Conservation (phyloP, 2,113 vertebrate genomes). For the Strix aluco region DNA sequence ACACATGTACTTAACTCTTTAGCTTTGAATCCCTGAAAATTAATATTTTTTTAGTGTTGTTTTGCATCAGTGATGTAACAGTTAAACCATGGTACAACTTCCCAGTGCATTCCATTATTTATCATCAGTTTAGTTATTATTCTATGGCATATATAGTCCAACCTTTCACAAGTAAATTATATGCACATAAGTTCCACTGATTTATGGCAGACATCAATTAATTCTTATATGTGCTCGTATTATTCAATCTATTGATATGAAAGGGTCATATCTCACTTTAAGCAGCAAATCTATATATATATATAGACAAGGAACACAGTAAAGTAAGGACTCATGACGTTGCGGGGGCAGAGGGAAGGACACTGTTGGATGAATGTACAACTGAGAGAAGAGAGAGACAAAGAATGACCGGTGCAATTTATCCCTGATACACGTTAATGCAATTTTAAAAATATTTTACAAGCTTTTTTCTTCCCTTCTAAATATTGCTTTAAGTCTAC, state of each 20-base stretch:
- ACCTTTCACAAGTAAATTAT: conserved; percentile 9
- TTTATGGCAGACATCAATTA: not conserved
- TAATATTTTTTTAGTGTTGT: not conserved
- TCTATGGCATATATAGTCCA: not conserved
- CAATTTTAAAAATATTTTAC: not conserved
- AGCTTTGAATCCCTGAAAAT: not conserved
- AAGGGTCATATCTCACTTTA: not conserved
- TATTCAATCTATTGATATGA: not conserved
- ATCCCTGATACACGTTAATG: not conserved
- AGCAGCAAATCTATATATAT: not conserved
- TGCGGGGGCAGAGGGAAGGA: not conserved
- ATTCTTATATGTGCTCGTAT: not conserved
- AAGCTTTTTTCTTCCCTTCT: not conserved
- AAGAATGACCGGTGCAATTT: accelerated
- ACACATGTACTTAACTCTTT: not conserved
- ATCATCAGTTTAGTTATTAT: not conserved
- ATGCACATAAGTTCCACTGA: not conserved
- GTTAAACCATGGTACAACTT: not conserved
- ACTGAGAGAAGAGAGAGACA: not conserved
- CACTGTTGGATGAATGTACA: accelerated
- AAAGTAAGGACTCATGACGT: accelerated
- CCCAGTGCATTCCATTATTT: not conserved
- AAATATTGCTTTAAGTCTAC: not conserved
- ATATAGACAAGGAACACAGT: not conserved
- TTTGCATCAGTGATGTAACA: not conserved